phyloP scores from a whole-genome alignment of 64 coral and sea anemone species.

The Stichodactyla mertensii region DNA sequence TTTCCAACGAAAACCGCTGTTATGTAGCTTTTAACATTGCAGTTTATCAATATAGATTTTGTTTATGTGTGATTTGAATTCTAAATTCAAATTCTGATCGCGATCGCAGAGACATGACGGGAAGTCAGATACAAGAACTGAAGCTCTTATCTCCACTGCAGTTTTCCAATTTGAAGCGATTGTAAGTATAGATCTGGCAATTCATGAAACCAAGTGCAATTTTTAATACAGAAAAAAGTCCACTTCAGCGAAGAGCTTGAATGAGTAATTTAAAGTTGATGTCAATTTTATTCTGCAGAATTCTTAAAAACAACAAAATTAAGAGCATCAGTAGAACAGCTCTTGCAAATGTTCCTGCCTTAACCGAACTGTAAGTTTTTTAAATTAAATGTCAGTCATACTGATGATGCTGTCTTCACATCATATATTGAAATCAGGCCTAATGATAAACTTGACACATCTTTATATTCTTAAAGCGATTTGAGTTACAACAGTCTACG shows the following conservation, averaged over 20 bases:
- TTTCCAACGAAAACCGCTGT: no score
- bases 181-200: not conserved
- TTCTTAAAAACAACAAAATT: not conserved
- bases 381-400: not conserved
- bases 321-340: not conserved
- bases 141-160: not conserved
- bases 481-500: not conserved
- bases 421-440: not conserved
- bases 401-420: not conserved
- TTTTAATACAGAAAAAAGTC: no score
- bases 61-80: not conserved
- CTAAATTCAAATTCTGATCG: not conserved
- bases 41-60: not conserved
- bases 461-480: slow-evolving; percentile 8
- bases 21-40: no score
- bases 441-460: not conserved
- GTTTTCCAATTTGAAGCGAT: not conserved
- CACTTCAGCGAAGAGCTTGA: no score
- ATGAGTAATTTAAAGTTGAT: no score
- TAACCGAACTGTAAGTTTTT: slow-evolving; percentile 14
- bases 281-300: not conserved
- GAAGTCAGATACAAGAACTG: not conserved
- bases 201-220: not conserved
- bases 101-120: slow-evolving; percentile 8
- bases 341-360: not conserved